Evolutionary conservation across 2,113 vertebrate genomes (phyloP).

Genomic region (Carassius carassius): DNA sequence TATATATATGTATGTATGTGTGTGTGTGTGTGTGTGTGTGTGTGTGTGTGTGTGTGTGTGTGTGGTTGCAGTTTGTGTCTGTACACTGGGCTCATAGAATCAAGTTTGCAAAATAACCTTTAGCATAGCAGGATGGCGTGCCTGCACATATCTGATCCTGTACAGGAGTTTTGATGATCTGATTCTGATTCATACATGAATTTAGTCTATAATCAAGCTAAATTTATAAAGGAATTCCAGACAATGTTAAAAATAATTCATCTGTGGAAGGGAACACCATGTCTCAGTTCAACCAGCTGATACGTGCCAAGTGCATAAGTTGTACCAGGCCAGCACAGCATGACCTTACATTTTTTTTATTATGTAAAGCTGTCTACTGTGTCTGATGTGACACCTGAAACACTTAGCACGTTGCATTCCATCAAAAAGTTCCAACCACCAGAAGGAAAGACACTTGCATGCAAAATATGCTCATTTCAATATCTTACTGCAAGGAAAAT

Average conservation of each 20-base stretch:
- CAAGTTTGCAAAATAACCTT: neutral
- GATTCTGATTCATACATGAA: neutral
- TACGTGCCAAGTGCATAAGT: neutral
- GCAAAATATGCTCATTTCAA: neutral
- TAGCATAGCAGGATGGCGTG: neutral
- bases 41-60: too few species aligned
- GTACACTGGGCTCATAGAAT: neutral
- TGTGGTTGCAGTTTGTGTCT: neutral
- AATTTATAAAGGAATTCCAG: conserved; percentile 35
- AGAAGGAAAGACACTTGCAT: neutral
- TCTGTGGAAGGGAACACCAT: conserved; percentile 34
- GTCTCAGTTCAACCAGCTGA: conserved; percentile 10
- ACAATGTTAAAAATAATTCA: conserved; percentile 47
- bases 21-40: too few species aligned
- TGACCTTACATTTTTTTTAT: conserved; percentile 3
- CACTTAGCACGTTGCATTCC: neutral
- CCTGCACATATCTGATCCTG: neutral
- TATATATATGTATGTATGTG: too few species aligned
- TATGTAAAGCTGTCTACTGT: neutral
- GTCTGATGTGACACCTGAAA: neutral
- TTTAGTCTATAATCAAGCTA: conserved; percentile 10
- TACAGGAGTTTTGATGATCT: neutral
- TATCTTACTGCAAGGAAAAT: too few species aligned
- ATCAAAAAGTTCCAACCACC: neutral
- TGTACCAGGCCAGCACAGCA: neutral